Evolutionary conservation across 2,797 vertebrate species (phyloP).

Genomic region (Setipinna tenuifilis): DNA sequence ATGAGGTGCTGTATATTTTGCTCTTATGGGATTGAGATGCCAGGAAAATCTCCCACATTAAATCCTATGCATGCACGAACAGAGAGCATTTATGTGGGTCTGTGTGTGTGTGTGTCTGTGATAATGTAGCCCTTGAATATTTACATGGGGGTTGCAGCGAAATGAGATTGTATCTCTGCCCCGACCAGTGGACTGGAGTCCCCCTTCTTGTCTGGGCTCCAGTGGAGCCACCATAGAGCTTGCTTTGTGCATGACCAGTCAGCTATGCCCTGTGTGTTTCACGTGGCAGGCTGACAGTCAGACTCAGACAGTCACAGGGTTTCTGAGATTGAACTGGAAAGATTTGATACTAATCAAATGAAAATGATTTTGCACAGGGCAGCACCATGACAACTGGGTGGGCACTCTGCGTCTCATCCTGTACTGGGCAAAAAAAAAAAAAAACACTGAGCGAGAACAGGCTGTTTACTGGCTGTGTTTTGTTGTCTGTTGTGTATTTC

Average conservation of each 20-base stretch:
- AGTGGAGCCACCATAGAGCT: not conserved
- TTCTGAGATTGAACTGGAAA: not conserved
- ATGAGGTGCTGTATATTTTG: not conserved
- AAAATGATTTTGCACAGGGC: slow-evolving; percentile 16
- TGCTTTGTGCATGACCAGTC: not conserved
- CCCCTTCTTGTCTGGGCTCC: not conserved
- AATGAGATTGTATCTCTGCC: not conserved
- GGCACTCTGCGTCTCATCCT: not conserved
- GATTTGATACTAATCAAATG: slow-evolving; percentile 1
- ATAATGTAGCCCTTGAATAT: slow-evolving; percentile 1
- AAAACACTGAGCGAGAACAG: not conserved
- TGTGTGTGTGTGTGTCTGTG: not conserved
- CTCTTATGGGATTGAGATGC: not conserved
- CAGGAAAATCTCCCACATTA: slow-evolving; percentile 2
- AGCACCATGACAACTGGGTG: not conserved
- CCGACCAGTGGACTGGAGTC: slow-evolving; percentile 5
- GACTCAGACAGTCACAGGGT: not conserved
- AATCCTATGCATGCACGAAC: not conserved
- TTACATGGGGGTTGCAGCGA: not conserved
- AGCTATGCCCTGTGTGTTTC: slow-evolving; percentile 15
- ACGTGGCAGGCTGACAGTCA: slow-evolving; percentile 15
- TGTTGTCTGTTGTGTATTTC: not conserved
- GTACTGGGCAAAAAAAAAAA: not conserved
- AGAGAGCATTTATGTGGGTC: not conserved
- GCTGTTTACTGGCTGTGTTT: not conserved